Conservation (phyloP, 2,797 vertebrate genomes). For the Muraenolepis orangiensis region DNA sequence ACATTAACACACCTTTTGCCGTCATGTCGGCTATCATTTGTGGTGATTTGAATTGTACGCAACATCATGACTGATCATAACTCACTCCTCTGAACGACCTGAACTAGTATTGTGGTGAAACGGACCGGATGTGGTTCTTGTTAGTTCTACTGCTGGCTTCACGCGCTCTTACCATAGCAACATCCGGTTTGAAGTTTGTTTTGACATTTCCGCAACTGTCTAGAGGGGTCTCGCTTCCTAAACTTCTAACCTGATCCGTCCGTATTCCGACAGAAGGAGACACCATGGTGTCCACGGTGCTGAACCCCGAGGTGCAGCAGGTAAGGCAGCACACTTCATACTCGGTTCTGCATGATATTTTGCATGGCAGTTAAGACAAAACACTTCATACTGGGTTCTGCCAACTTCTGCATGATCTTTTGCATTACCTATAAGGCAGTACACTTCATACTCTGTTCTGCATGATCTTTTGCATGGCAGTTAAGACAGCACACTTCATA, state of each 20-base stretch:
- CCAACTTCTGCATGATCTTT: too few species aligned
- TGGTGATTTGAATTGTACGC: neutral
- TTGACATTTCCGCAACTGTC: neutral
- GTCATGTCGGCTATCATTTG: neutral
- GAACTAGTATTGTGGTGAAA: neutral
- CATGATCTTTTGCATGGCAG: too few species aligned
- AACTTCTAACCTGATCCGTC: neutral
- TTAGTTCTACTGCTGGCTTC: neutral
- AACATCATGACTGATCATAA: neutral
- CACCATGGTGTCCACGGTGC: conserved; percentile 9
- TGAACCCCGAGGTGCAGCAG: conserved; percentile 16
- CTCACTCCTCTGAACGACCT: neutral
- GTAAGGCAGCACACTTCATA: too few species aligned
- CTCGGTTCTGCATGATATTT: too few species aligned
- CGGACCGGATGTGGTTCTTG: neutral
- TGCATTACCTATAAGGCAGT: too few species aligned
- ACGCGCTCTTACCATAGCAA: neutral
- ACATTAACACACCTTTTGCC: neutral
- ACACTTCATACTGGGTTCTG: too few species aligned
- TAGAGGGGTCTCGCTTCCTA: too few species aligned
- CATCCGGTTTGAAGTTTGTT: neutral
- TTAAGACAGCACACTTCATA: too few species aligned
- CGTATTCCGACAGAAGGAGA: neutral
- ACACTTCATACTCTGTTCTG: too few species aligned
- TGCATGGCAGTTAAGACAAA: too few species aligned